Conservation (phyloP, 2,888 invertebrate genomes). For the Dolomedes plantarius region DNA sequence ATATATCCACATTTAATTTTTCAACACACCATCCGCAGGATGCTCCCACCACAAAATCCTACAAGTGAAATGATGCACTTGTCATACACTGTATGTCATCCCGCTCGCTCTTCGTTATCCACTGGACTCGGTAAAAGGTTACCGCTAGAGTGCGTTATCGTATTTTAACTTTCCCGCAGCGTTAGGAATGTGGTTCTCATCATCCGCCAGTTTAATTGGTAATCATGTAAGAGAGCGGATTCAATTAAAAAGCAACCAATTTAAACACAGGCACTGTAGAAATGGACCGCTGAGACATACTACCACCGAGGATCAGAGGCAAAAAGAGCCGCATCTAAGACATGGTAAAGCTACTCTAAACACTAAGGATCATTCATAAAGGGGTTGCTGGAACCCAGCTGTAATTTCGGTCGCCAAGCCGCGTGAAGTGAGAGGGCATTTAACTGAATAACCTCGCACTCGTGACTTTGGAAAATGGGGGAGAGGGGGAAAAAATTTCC, state of each 20-base stretch:
- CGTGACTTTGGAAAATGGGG: neutral
- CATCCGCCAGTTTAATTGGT: neutral
- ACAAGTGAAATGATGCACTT: constrained; percentile 58
- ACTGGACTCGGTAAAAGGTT: constrained; percentile 4
- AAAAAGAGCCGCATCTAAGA: constrained; percentile 11
- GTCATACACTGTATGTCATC: constrained; percentile 32
- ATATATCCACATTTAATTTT: constrained; percentile 24
- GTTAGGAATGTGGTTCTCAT: neutral
- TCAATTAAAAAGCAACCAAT: neutral
- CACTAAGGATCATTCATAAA: constrained; percentile 61
- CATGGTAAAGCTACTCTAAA: constrained; percentile 35
- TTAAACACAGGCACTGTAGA: neutral
- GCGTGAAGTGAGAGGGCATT: neutral
- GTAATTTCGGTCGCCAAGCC: constrained; percentile 42
- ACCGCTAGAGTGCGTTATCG: constrained; percentile 29
- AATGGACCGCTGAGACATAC: neutral
- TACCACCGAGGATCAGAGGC: neutral
- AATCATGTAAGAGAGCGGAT: neutral
- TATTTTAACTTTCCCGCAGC: neutral
- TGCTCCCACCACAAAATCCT: constrained; percentile 29
- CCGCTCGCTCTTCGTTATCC: constrained; percentile 41
- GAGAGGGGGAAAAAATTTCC: neutral
- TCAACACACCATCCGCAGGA: constrained; percentile 21
- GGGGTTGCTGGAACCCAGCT: constrained; percentile 36
- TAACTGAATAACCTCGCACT: neutral